Percentiles rank a stretch among this genome's conserved stretches.
phyloP scores from a whole-genome alignment of 2,888 invertebrate species.

The Ischnus inquisitorius region DNA sequence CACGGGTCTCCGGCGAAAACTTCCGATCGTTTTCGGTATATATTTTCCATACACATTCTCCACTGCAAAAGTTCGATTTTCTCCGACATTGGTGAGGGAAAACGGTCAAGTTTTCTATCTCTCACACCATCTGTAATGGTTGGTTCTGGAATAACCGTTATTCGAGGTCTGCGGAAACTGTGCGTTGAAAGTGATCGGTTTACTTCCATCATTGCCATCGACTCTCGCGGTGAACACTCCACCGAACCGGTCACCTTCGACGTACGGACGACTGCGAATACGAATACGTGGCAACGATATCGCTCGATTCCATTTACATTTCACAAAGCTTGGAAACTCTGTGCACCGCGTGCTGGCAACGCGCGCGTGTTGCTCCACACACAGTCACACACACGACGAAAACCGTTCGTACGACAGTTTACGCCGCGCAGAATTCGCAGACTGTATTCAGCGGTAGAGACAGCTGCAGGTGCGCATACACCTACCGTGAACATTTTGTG shows the following conservation, averaged over 20 bases:
- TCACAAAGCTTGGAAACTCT: conserved; percentile 18
- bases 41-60: conserved; percentile 41
- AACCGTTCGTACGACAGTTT: conserved; percentile 20
- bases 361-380: conserved; percentile 26
- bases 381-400: conserved; percentile 15
- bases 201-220: background rate
- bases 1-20: conserved; percentile 3
- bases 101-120: conserved; percentile 19
- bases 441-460: conserved; percentile 31
- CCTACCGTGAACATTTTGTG: background rate
- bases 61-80: conserved; percentile 28
- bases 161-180: background rate
- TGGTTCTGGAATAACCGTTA: conserved; percentile 17
- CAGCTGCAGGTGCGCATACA: conserved; percentile 17
- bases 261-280: background rate
- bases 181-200: conserved; percentile 17
- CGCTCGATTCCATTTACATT: conserved; percentile 56
- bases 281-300: conserved; percentile 27
- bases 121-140: conserved; percentile 2
- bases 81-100: conserved; percentile 10
- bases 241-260: conserved; percentile 11
- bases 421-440: conserved; percentile 34
- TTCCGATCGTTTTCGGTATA: conserved; percentile 16
- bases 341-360: conserved; percentile 39
- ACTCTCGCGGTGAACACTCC: background rate